A percentile compares a stretch with the other conserved stretches of the same genome.
Conservation (phyloP, 2,113 vertebrate genomes). For the Cephalopterus ornatus region DNA sequence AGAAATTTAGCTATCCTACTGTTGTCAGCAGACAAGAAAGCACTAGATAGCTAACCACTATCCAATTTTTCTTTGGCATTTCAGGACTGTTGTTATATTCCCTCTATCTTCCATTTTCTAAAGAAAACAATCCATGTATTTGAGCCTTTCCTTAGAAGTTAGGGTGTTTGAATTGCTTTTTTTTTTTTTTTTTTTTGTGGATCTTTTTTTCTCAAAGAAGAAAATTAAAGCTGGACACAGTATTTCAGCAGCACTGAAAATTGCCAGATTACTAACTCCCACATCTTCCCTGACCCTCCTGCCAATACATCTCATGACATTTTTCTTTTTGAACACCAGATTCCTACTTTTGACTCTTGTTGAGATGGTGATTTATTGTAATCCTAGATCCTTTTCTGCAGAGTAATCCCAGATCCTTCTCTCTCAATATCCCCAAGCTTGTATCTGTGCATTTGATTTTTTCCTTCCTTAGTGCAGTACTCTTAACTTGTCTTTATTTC, state of each 20-base stretch:
- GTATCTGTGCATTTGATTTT: not conserved
- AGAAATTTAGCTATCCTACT: not conserved
- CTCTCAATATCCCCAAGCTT: not conserved
- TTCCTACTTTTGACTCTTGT: not conserved
- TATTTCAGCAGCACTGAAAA: not conserved
- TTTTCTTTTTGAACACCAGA: not conserved
- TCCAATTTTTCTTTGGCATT: not conserved
- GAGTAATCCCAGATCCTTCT: not conserved
- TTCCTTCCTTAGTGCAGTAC: not conserved
- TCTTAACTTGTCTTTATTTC: conserved; percentile 11
- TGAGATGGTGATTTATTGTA: not conserved
- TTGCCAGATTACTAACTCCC: not conserved
- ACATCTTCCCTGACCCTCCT: not conserved
- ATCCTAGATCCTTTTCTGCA: not conserved
- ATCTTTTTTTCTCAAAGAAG: not conserved
- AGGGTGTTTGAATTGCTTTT: not conserved
- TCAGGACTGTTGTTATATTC: not conserved
- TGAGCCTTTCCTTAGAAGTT: not conserved
- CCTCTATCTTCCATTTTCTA: not conserved
- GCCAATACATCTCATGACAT: not conserved
- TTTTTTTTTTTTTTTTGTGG: not conserved
- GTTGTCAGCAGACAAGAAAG: not conserved
- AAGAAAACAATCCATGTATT: not conserved
- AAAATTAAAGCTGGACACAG: not conserved
- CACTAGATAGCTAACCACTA: not conserved